Base-by-base conservation (phyloP, 2,888 invertebrate genomes). In the Pachliopta kotzebuea region DNA sequence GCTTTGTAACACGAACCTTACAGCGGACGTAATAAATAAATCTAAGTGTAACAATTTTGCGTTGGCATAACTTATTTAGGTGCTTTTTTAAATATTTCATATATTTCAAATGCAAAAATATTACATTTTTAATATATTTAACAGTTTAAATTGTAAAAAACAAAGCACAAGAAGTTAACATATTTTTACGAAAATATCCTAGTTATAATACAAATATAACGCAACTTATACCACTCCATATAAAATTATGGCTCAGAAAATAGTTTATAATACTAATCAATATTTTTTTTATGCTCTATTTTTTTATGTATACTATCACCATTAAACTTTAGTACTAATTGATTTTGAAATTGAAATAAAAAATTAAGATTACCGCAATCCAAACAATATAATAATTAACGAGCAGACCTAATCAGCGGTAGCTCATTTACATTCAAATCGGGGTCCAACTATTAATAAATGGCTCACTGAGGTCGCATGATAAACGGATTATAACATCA, bases 401-500 rank as follows among this genome's bases (percentile, higher is more conserved):
- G 31, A 17, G 7, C 42, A 8, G 37, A 23, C 42, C 42, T 54
- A 37, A 62, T 56, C 62, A 24, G 23, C 11, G 37, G 42, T 54
- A 52, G 24, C 42, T 52, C 42, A 62, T 62, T 62, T 57, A 53
- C 54, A 60, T 60, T 53, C 26, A 42, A 62, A 62, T 62, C 23
- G 24, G 18, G 50, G 9, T 37, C 62, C 56, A 57, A 57, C 57
- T 57, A 52, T 62, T 62, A 37, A 50, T 45, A 52, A 57, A 57
- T 42, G 31, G 20, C 37, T 24, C 50, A 62, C 52, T 57, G 57
- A 52, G 52, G 56, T 56, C 17, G 52, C 57, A 24, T 29, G 52
- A 57, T 62, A 62, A 62, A 62, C 56, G 50, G 62, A 57, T 62
- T 62, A 62, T 29, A 23, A 9, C n/a, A 56, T 55, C 37, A 45